These are phyloP conservation scores for Formica aserva DNA, from an alignment of 2,888 invertebrate species.

Conservation along the genomic window DNA sequence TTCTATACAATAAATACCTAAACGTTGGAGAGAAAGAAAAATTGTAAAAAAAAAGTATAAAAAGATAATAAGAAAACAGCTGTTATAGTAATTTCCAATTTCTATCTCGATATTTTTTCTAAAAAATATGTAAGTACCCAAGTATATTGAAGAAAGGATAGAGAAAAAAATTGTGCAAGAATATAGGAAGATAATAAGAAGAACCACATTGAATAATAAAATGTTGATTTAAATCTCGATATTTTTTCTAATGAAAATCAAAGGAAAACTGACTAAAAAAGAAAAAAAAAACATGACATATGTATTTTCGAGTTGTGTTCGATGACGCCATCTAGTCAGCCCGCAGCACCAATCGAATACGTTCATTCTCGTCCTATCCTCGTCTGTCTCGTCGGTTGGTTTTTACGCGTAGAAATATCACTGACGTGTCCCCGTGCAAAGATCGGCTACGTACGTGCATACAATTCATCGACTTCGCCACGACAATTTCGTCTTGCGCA, in stretches of 20 bases:
- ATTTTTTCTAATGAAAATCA: neutral
- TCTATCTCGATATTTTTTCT: neutral
- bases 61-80: neutral
- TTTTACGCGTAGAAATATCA: slow-evolving; percentile 81
- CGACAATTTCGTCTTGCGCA: slow-evolving; percentile 25
- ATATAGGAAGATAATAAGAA: neutral
- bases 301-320: neutral
- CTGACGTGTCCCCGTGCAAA: slow-evolving; percentile 83
- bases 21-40: neutral
- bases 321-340: neutral
- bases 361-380: slow-evolving; percentile 32
- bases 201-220: neutral
- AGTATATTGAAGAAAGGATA: neutral
- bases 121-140: neutral
- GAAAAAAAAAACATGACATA: neutral
- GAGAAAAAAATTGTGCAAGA: neutral
- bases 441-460: slow-evolving; percentile 43
- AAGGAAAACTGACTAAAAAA: neutral
- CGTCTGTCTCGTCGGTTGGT: slow-evolving; percentile 23
- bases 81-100: neutral
- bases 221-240: neutral
- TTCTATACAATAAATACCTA: neutral
- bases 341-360: slow-evolving; percentile 18
- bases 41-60: neutral
- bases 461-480: slow-evolving; percentile 30